phyloP scores from a whole-genome alignment of 2,797 vertebrate species.

The Myiothlypis chrysogaster region DNA sequence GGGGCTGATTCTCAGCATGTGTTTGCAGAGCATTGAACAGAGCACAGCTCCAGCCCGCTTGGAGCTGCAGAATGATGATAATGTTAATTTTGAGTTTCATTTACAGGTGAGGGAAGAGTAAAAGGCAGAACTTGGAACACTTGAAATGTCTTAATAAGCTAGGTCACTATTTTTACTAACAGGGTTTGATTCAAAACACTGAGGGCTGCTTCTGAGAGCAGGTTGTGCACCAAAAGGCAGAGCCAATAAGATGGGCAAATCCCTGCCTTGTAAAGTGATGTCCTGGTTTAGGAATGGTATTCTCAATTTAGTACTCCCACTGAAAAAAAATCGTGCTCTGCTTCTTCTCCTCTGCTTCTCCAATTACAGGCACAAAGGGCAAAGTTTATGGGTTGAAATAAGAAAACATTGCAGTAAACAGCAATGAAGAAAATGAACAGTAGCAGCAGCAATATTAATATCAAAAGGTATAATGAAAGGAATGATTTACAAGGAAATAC shows the following conservation, averaged over 20 bases:
- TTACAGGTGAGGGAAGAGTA: not conserved
- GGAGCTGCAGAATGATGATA: not conserved
- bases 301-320: not conserved
- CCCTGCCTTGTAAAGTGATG: not conserved
- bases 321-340: not conserved
- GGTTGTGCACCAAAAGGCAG: not conserved
- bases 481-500: not conserved
- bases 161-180: not conserved
- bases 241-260: not conserved
- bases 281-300: not conserved
- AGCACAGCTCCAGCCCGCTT: not conserved
- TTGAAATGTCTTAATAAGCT: not conserved
- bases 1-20: not conserved
- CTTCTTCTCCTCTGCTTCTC: not conserved
- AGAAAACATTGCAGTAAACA: too few species aligned
- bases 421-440: not conserved
- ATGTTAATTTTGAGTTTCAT: not conserved
- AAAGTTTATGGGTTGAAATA: not conserved
- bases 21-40: not conserved
- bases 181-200: not conserved
- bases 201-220: not conserved
- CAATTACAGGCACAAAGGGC: not conserved
- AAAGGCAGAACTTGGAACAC: not conserved
- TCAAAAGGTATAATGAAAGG: not conserved
- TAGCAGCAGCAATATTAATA: not conserved